Conservation (phyloP, 2,888 invertebrate genomes). For the Tipula helvola region DNA sequence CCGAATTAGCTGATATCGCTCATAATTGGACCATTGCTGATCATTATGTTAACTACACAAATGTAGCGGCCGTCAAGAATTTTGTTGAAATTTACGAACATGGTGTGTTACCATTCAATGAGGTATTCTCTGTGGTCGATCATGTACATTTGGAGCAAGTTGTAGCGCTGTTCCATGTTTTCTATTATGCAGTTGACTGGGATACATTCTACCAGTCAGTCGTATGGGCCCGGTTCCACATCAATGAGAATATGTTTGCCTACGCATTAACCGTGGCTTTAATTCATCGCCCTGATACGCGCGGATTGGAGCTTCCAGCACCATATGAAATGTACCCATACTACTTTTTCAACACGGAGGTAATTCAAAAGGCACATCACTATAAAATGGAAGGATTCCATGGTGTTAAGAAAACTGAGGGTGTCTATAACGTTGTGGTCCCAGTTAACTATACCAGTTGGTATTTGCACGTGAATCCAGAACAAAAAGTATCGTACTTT, state of each 20-base stretch:
- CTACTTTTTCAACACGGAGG: conserved; percentile 47
- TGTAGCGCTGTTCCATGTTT: conserved; percentile 47
- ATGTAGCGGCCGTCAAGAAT: conserved; percentile 44
- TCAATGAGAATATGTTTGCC: conserved; percentile 50
- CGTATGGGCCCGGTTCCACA: conserved; percentile 49
- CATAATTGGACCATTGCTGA: conserved; percentile 45
- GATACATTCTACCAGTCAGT: conserved; percentile 60
- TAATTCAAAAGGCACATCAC: conserved; percentile 36
- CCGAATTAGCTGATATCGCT: conserved; percentile 38
- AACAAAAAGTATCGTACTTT: conserved; percentile 55
- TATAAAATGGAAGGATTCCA: conserved; percentile 48
- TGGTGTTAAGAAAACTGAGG: conserved; percentile 34
- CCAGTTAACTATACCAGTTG: conserved; percentile 49
- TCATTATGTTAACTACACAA: conserved; percentile 47
- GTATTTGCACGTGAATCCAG: conserved; percentile 40
- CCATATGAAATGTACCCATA: conserved; percentile 56
- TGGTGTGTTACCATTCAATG: conserved; percentile 26
- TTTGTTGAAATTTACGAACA: conserved; percentile 44
- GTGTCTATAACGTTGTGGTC: conserved; percentile 44
- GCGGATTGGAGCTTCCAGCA: conserved; percentile 47
- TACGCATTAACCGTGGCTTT: conserved; percentile 48
- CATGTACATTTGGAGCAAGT: conserved; percentile 38
- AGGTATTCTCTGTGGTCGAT: conserved; percentile 25
- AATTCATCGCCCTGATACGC: conserved; percentile 44
- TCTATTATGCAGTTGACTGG: conserved; percentile 59